These are phyloP conservation scores for Psococerastis gibbosa DNA, from an alignment of 2,888 invertebrate species.

Conservation along the genomic window DNA sequence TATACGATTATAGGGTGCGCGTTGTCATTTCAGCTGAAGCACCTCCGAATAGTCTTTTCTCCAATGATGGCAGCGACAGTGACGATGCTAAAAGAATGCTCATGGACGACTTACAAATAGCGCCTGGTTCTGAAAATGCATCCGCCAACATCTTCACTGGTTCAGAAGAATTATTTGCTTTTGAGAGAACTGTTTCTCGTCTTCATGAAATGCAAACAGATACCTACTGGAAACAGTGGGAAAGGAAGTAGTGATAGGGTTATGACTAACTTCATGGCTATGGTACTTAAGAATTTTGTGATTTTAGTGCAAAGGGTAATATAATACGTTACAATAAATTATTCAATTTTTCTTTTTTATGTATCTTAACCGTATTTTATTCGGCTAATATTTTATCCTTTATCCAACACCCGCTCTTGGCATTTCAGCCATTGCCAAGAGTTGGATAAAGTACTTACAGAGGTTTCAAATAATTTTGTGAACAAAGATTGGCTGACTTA, in stretches of 20 bases:
- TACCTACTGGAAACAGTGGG: constrained; percentile 82
- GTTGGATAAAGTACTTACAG: too few species aligned
- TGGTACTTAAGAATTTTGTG: not conserved
- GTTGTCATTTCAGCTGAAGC: constrained; percentile 71
- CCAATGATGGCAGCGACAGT: constrained; percentile 32
- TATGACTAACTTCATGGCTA: not conserved
- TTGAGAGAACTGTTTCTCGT: constrained; percentile 81
- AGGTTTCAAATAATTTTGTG: too few species aligned
- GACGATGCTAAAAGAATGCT: constrained; percentile 66
- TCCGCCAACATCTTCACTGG: constrained; percentile 88
- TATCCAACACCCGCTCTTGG: too few species aligned
- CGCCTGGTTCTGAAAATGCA: constrained; percentile 50
- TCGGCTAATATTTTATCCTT: too few species aligned
- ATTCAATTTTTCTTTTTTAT: too few species aligned
- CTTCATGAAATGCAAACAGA: constrained; percentile 91
- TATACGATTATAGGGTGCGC: constrained; percentile 74
- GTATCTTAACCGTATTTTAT: too few species aligned
- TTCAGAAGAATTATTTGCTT: constrained; percentile 95
- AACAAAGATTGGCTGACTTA: too few species aligned
- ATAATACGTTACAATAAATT: constrained; percentile 5
- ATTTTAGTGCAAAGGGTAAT: not conserved
- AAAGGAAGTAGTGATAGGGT: constrained; percentile 19
- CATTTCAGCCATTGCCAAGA: too few species aligned
- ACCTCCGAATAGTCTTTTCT: constrained; percentile 57
- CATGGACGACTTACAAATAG: constrained; percentile 90